These are phyloP conservation scores for Pogona vitticeps DNA, from an alignment of 2,113 vertebrate genomes.

Conservation along the genomic window DNA sequence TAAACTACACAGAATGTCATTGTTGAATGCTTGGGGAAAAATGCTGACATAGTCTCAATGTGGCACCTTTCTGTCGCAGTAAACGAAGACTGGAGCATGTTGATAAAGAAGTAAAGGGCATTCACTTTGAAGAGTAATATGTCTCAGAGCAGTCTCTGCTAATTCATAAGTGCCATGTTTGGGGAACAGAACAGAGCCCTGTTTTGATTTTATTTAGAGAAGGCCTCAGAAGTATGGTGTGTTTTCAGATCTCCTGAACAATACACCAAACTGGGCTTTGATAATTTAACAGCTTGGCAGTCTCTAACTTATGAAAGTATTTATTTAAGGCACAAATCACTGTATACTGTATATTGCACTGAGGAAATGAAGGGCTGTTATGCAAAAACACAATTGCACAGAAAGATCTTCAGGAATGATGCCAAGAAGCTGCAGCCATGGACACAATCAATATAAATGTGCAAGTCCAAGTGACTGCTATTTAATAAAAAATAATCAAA, in stretches of 20 bases:
- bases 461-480: not conserved
- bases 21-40: not conserved
- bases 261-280: not conserved
- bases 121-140: not conserved
- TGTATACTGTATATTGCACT: not conserved
- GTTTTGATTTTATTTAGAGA: not conserved
- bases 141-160: not conserved
- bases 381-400: not conserved
- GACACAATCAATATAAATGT: too few species aligned
- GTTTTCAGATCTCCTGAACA: conserved; percentile 10
- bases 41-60: not conserved
- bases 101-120: not conserved
- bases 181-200: conserved; percentile 1
- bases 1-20: not conserved
- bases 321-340: not conserved
- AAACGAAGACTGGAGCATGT: not conserved
- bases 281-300: not conserved
- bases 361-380: not conserved
- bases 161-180: conserved; percentile 10
- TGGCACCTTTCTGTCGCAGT: not conserved
- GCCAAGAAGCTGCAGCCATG: not conserved
- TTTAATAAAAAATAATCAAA: not conserved
- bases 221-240: conserved; percentile 18
- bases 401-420: not conserved
- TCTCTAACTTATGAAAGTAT: not conserved